These are phyloP conservation scores for Vesta saturnalis DNA, from an alignment of 2,888 invertebrate species.

Conservation along the genomic window DNA sequence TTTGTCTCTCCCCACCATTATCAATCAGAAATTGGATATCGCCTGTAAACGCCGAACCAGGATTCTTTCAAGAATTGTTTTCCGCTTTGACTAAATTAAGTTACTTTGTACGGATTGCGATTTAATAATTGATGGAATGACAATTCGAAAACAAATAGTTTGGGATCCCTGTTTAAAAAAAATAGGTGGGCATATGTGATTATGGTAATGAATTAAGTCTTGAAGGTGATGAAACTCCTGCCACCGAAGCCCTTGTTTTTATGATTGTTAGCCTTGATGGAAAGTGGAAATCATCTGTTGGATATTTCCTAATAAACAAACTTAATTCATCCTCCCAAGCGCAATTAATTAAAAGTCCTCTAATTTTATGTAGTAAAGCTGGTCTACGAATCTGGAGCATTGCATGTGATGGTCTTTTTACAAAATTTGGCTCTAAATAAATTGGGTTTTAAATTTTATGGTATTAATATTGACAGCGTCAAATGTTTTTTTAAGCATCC, in stretches of 20 bases:
- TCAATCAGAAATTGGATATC: conserved; percentile 13
- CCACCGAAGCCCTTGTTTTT: conserved; percentile 34
- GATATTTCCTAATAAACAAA: conserved; percentile 27
- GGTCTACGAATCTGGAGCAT: conserved; percentile 25
- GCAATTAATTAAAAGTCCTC: conserved; percentile 18
- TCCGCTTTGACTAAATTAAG: neutral
- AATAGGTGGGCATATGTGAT: conserved; percentile 8
- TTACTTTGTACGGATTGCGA: neutral
- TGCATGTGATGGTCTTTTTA: conserved; percentile 22
- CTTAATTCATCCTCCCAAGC: conserved; percentile 19
- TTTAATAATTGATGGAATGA: conserved; percentile 22
- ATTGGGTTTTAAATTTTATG: conserved; percentile 17
- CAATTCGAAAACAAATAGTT: conserved; percentile 28
- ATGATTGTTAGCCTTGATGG: conserved; percentile 31
- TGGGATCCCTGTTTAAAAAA: conserved; percentile 20
- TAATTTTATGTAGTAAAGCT: conserved; percentile 11
- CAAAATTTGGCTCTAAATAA: conserved; percentile 21
- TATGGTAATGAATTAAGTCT: conserved; percentile 18
- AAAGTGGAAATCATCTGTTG: conserved; percentile 26
- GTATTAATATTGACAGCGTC: neutral
- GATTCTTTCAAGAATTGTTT: conserved; percentile 1
- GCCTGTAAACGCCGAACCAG: conserved; percentile 14
- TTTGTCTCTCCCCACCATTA: conserved; percentile 1
- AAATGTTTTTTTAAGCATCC: conserved; percentile 27
- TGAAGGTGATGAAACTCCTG: conserved; percentile 26